These are phyloP conservation scores for Ypsolopha sequella DNA, from an alignment of 2,888 invertebrate genomes.

Conservation along the genomic window DNA sequence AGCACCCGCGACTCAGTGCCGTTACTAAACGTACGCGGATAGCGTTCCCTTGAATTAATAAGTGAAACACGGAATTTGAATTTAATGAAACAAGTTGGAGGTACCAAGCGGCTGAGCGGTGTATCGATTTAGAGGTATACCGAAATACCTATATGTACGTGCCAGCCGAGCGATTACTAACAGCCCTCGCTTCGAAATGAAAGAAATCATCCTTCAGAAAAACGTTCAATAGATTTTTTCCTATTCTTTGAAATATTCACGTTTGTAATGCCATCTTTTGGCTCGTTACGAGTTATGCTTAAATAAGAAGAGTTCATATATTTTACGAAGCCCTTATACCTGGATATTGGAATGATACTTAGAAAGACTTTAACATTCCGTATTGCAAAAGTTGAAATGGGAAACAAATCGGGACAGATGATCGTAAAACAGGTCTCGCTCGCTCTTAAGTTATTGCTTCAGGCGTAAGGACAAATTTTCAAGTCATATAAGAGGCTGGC, in stretches of 20 bases:
- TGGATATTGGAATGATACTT: too few species aligned
- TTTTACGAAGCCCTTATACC: too few species aligned
- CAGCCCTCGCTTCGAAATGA: background rate
- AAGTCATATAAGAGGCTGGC: conserved; percentile 32
- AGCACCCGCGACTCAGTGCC: conserved; percentile 28
- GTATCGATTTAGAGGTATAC: conserved; percentile 48
- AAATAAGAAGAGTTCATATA: too few species aligned
- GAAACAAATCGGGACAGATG: conserved; percentile 1
- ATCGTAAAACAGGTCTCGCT: conserved; percentile 34
- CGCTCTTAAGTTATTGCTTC: conserved; percentile 32
- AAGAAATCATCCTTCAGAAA: background rate
- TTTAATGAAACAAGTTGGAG: conserved; percentile 71
- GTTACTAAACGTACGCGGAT: conserved; percentile 37
- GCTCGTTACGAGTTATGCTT: background rate
- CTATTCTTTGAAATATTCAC: background rate
- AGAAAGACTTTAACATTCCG: background rate
- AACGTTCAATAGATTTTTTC: background rate
- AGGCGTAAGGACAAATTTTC: conserved; percentile 41
- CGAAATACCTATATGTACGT: conserved; percentile 16
- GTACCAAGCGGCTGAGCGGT: conserved; percentile 50
- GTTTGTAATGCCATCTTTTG: background rate
- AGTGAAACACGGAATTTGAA: conserved; percentile 71
- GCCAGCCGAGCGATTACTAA: conserved; percentile 11
- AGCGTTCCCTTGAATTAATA: conserved; percentile 65
- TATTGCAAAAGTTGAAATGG: background rate